phyloP scores from a whole-genome alignment of 1,140 invertebrate species.

The Calycopis cecrops region DNA sequence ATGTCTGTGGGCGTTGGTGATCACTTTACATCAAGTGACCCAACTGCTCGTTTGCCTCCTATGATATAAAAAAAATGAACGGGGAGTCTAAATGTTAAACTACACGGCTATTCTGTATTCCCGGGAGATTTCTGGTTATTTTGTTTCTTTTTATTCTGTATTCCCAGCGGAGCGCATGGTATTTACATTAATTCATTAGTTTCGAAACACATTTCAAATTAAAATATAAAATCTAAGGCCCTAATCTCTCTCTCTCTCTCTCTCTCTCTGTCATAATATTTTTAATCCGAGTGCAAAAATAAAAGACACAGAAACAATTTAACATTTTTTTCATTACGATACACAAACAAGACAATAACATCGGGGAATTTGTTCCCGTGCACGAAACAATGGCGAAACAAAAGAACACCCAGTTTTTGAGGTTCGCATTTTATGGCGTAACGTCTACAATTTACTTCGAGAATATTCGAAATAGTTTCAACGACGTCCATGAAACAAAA shows the following conservation, averaged over 20 bases:
- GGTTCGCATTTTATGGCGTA: background rate
- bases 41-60: too few relatives aligned
- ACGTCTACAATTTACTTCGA: constrained; percentile 1
- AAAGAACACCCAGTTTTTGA: constrained; percentile 5
- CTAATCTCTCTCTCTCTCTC: too few relatives aligned
- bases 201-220: too few relatives aligned
- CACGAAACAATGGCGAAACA: background rate
- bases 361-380: constrained; percentile 6
- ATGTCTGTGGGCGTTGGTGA: too few relatives aligned
- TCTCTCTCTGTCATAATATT: too few relatives aligned
- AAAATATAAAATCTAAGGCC: too few relatives aligned
- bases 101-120: background rate
- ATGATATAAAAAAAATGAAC: too few relatives aligned
- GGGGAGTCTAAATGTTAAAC: too few relatives aligned
- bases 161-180: background rate
- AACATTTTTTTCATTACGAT: constrained; percentile 9
- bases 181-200: background rate
- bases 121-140: background rate
- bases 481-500: too few relatives aligned
- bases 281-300: too few relatives aligned
- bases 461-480: background rate
- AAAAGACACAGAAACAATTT: background rate
- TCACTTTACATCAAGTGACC: too few relatives aligned
- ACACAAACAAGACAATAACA: constrained; percentile 1
- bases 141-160: background rate